These are phyloP conservation scores for Florisuga fusca DNA, from an alignment of 2,797 vertebrate species.

Conservation along the genomic window DNA sequence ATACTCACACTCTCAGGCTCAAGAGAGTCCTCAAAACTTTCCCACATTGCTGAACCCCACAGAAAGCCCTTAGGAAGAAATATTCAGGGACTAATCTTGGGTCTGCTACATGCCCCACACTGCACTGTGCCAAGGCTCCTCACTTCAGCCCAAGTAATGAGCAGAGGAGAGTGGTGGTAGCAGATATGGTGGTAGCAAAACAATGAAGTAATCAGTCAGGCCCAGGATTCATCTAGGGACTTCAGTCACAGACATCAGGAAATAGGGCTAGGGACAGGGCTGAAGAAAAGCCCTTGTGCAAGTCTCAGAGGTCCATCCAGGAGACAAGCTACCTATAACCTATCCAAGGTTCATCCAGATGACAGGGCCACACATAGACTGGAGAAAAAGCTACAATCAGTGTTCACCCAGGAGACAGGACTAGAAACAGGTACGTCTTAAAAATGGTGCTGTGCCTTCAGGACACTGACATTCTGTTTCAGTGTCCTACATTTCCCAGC, in stretches of 20 bases:
- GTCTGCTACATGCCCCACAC: fast-evolving
- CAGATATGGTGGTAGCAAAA: background rate
- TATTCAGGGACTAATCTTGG: background rate
- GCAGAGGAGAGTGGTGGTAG: background rate
- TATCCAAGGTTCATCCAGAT: background rate
- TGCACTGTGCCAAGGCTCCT: background rate
- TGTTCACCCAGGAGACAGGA: background rate
- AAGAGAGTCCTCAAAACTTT: background rate
- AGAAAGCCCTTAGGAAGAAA: background rate
- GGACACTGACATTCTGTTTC: background rate
- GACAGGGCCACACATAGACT: background rate
- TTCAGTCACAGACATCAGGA: background rate
- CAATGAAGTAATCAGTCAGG: background rate
- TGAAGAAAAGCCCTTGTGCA: background rate
- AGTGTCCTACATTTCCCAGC: background rate
- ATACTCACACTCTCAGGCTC: background rate
- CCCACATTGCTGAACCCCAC: background rate
- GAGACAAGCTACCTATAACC: background rate
- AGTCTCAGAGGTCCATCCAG: background rate
- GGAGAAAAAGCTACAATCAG: background rate
- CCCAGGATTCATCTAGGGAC: background rate
- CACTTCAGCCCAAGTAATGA: background rate
- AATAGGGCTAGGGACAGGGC: background rate
- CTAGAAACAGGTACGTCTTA: background rate
- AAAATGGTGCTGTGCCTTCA: background rate